phyloP scores from a whole-genome alignment of 2,113 vertebrate genomes.

The Calcarius ornatus region DNA sequence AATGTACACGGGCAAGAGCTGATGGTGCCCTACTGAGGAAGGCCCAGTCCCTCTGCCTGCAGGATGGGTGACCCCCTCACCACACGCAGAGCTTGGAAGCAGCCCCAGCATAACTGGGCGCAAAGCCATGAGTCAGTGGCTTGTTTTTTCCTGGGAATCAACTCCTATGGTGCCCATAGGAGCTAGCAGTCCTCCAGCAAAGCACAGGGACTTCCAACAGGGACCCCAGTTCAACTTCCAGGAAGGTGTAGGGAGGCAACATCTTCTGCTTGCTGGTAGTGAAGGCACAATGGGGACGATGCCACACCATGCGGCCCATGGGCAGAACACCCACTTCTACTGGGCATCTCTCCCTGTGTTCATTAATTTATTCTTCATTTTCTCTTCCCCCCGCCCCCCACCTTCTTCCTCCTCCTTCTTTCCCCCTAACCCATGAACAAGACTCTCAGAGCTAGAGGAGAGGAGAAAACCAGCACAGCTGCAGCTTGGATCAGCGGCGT shows the following conservation, averaged over 20 bases:
- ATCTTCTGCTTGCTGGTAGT: not conserved
- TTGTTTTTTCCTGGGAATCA: not conserved
- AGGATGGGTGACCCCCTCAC: not conserved
- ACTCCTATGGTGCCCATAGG: not conserved
- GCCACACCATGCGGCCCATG: not conserved
- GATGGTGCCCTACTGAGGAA: not conserved
- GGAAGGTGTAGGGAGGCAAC: not conserved
- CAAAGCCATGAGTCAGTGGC: not conserved
- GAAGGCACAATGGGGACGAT: not conserved
- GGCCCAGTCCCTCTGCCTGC: not conserved
- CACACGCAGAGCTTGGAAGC: not conserved
- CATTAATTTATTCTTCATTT: conserved; percentile 8
- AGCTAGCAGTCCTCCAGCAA: not conserved
- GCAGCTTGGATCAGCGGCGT: not conserved
- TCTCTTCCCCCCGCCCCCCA: not conserved
- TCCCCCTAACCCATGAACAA: not conserved
- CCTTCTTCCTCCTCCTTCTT: conserved; percentile 1
- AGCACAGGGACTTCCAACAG: not conserved
- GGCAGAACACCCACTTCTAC: not conserved
- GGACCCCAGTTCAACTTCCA: not conserved
- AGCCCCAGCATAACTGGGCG: not conserved
- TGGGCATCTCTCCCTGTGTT: not conserved
- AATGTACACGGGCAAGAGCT: not conserved
- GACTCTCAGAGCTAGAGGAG: not conserved
- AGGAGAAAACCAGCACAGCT: conserved; percentile 34